These are phyloP conservation scores for Chiloscyllium punctatum DNA, from an alignment of 2,797 vertebrate species.

Conservation along the genomic window DNA sequence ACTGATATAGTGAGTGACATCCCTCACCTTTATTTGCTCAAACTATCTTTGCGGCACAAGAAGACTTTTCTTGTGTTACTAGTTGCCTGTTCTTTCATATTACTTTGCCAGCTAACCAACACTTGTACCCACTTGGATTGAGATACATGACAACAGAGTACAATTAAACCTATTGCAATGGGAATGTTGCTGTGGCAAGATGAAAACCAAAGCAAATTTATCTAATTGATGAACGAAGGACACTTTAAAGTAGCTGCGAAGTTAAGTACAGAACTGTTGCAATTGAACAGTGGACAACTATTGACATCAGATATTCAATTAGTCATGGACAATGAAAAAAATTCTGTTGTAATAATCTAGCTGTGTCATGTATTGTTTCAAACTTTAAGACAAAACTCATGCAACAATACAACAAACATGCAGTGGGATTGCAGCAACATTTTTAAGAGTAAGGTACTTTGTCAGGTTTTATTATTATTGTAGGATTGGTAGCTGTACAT, in stretches of 20 bases:
- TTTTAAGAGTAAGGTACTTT: not conserved
- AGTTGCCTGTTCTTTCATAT: not conserved
- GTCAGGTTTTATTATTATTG: not conserved
- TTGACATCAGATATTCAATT: not conserved
- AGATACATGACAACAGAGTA: not conserved
- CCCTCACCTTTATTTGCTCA: not conserved
- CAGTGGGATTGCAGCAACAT: not conserved
- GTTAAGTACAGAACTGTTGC: not conserved
- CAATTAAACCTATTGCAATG: not conserved
- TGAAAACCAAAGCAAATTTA: not conserved
- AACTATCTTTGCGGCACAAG: not conserved
- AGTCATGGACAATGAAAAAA: not conserved
- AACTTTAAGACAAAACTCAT: not conserved
- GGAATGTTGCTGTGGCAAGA: not conserved
- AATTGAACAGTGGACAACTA: not conserved
- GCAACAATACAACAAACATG: not conserved
- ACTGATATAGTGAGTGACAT: not conserved
- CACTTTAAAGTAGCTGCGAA: not conserved
- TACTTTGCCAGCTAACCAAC: not conserved
- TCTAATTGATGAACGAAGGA: not conserved
- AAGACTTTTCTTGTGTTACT: not conserved
- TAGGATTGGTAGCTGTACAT: not conserved
- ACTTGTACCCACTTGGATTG: not conserved
- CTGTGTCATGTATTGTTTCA: not conserved
- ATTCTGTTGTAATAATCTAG: not conserved